Conservation (phyloP, 2,888 invertebrate genomes). For the Lingula anatina region DNA sequence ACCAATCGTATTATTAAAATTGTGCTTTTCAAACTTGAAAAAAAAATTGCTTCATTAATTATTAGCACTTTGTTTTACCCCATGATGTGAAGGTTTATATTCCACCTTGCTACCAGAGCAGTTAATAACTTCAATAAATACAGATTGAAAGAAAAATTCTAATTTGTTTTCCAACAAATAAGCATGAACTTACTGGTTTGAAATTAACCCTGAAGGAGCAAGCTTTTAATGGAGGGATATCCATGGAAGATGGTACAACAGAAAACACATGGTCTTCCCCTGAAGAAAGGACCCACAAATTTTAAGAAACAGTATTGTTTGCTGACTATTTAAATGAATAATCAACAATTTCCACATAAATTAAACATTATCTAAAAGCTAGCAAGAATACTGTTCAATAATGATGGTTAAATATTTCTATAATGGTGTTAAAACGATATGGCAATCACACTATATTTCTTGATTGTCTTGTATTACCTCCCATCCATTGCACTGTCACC, state of each 20-base stretch:
- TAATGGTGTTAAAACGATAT: no score
- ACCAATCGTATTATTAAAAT: no score
- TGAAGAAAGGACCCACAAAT: conserved; percentile 12
- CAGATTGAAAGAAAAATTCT: no score
- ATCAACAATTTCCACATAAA: background rate
- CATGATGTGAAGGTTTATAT: no score
- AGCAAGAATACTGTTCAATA: background rate
- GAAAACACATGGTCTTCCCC: conserved; percentile 31
- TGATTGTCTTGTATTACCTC: conserved; percentile 21
- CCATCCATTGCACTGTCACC: conserved; percentile 45
- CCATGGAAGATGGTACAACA: conserved; percentile 35
- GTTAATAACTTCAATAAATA: no score
- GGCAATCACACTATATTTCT: background rate
- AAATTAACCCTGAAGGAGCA: conserved; percentile 46
- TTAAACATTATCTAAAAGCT: background rate
- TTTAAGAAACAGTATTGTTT: background rate
- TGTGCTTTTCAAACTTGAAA: no score
- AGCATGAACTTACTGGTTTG: conserved; percentile 48
- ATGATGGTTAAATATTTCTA: background rate
- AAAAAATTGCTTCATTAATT: no score
- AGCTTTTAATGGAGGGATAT: conserved; percentile 46
- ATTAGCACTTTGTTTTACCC: no score
- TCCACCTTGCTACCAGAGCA: no score
- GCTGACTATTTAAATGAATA: background rate
- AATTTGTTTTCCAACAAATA: no score